phyloP scores from a whole-genome alignment of 1,140 invertebrate species.

The Calliopsis andreniformis region DNA sequence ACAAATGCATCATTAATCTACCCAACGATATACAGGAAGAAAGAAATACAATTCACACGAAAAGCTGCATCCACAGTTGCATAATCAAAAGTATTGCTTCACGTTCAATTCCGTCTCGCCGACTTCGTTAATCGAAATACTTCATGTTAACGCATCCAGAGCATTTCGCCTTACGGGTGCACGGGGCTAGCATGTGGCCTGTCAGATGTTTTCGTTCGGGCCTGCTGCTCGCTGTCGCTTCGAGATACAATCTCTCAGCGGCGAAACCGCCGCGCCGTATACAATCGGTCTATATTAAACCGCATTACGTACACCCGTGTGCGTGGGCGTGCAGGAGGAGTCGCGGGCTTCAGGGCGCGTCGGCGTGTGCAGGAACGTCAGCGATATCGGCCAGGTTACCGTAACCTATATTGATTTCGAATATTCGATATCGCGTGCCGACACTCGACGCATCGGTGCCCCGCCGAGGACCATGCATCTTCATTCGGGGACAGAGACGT shows the following conservation, averaged over 20 bases:
- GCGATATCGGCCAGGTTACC: not conserved
- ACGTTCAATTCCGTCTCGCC: not conserved
- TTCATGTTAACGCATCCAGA: not conserved
- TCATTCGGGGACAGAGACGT: constrained; percentile 9
- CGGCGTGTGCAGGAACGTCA: not conserved
- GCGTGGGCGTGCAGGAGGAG: not conserved
- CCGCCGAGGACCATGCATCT: constrained; percentile 37
- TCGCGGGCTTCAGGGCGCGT: constrained; percentile 1
- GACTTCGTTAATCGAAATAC: not conserved
- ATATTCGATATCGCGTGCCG: constrained; percentile 47
- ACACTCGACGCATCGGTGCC: constrained; percentile 25
- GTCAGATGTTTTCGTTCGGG: constrained; percentile 26
- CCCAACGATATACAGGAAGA: no score
- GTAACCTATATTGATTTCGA: constrained; percentile 40
- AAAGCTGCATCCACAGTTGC: no score
- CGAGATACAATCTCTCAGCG: constrained; percentile 25
- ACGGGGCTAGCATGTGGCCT: not conserved
- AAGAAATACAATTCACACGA: not conserved
- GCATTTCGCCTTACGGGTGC: not conserved
- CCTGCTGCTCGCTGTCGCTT: constrained; percentile 1
- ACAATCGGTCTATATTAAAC: constrained; percentile 55
- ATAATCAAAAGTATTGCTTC: not conserved
- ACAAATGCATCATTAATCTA: no score
- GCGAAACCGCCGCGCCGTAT: constrained; percentile 12
- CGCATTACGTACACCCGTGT: constrained; percentile 43